Evolutionary conservation across 1,140 invertebrate genomes (phyloP).

Genomic region (Hylaeus volcanicus): DNA sequence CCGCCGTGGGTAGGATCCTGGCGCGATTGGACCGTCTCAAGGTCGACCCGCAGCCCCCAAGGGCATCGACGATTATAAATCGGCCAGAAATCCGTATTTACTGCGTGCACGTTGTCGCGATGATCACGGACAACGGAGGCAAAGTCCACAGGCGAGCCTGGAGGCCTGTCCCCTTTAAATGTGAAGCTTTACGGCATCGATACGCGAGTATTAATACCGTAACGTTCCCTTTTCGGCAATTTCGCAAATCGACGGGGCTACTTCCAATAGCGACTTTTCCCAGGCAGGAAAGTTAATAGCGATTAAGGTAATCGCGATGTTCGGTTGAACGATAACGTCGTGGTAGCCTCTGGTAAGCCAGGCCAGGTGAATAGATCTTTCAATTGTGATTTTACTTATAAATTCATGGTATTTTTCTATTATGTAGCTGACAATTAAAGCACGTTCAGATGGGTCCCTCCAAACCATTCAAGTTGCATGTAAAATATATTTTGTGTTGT

Average conservation of each 20-base stretch:
- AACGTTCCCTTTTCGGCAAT: slow-evolving; percentile 7
- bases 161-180: not conserved
- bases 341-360: too few species aligned
- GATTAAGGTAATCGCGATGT: too few species aligned
- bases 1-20: slow-evolving; percentile 20
- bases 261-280: not conserved
- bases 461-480: too few species aligned
- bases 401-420: too few species aligned
- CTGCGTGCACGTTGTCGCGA: not conserved
- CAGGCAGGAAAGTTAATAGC: not conserved
- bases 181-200: slow-evolving; percentile 6
- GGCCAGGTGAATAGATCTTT: too few species aligned
- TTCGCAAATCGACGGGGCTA: slow-evolving; percentile 18
- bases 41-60: slow-evolving; percentile 46
- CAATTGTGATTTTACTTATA: too few species aligned
- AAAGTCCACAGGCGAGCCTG: not conserved
- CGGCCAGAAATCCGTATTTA: slow-evolving; percentile 25
- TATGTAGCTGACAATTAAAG: too few species aligned
- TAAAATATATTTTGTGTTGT: too few species aligned
- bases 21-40: slow-evolving; percentile 50
- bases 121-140: not conserved
- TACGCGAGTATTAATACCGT: not conserved
- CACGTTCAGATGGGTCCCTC: too few species aligned
- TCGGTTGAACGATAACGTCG: too few species aligned
- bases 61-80: slow-evolving; percentile 50